Evolutionary conservation across 2,888 invertebrate species (phyloP), one percentile per base, ranked within the genome.

Genomic region (Achlya flavicornis): DNA sequence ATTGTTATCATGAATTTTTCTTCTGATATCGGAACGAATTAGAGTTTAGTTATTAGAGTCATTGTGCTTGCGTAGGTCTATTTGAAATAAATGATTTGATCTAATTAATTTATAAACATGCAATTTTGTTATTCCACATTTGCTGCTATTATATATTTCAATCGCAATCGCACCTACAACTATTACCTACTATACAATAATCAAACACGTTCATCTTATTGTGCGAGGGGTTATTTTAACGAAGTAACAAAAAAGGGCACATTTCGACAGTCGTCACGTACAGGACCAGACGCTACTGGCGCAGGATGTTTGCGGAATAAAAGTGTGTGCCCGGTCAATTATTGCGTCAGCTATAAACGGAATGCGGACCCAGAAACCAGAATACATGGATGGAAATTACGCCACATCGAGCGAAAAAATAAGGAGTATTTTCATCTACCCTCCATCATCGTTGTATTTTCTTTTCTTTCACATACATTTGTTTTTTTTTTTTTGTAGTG

Each of bases 301-400:
- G 38, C 66, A 63, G 63, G 57, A 63, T 69, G 70, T 78, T 78
- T 75, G 74, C 68, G 69, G 71, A 71, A 71, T 67, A 74, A 80
- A 79, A 80, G 70, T 75, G 72, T 78, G 75, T 67, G 71, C 71
- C 62, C 64, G 48, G 64, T 76, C 77, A 84, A 84, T 85, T 81
- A 84, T 78, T 74, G 75, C 71, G 75, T 79, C 74, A 76, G 77
- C 75, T 72, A 70, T 76, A 76, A 71, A 75, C 61, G 64, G 66
- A 73, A 71, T 65, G 63, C 63, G 67, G 62, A 65, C 61, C 33
- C 35, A 60, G 62, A 65, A 33, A 19, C 10, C 10, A 59, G 5
- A 16, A 41, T 26, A 19, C 14, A 60, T 41, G 60, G 26, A 43
- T 11, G 1, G 35, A 3, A n/a, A 58, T n/a, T 38, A 8, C 38